Evolutionary conservation across 2,113 vertebrate genomes (phyloP).

Genomic region (Chionodraco myersi): DNA sequence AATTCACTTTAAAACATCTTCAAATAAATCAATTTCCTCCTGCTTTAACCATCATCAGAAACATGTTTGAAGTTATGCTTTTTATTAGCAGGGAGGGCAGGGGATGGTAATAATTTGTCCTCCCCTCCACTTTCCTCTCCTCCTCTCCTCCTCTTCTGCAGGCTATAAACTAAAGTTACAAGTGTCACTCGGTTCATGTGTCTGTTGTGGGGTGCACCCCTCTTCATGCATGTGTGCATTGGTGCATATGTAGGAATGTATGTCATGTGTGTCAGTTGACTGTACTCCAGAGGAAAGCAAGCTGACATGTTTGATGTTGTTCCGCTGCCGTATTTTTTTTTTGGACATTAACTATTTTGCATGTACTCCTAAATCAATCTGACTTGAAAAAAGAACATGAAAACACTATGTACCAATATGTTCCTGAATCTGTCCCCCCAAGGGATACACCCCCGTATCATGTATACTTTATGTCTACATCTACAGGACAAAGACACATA

Average conservation of each 20-base stretch:
- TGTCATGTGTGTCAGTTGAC: conserved; percentile 31
- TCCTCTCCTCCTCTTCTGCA: conserved; percentile 53
- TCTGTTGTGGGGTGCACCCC: conserved; percentile 25
- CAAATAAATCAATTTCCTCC: conserved; percentile 84
- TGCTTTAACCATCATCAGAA: conserved; percentile 83
- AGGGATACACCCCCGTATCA: background rate
- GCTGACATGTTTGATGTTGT: conserved; percentile 57
- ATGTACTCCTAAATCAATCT: conserved; percentile 50
- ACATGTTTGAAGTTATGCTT: conserved; percentile 82
- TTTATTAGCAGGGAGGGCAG: conserved; percentile 75
- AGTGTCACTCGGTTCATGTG: conserved; percentile 70
- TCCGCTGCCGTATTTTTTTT: conserved; percentile 20
- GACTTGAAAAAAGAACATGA: conserved; percentile 35
- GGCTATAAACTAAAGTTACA: conserved; percentile 78
- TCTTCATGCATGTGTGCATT: conserved; percentile 12
- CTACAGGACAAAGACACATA: conserved; percentile 1
- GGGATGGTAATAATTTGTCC: conserved; percentile 74
- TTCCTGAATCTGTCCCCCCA: conserved; percentile 16
- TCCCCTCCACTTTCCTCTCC: conserved; percentile 54
- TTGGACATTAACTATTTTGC: conserved; percentile 21
- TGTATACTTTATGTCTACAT: background rate
- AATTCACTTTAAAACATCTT: conserved; percentile 82
- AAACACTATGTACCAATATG: conserved; percentile 26
- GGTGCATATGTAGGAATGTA: conserved; percentile 29
- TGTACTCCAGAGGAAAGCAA: conserved; percentile 10